Evolutionary conservation across 2,113 vertebrate genomes (phyloP).

Genomic region (Garra rufa): DNA sequence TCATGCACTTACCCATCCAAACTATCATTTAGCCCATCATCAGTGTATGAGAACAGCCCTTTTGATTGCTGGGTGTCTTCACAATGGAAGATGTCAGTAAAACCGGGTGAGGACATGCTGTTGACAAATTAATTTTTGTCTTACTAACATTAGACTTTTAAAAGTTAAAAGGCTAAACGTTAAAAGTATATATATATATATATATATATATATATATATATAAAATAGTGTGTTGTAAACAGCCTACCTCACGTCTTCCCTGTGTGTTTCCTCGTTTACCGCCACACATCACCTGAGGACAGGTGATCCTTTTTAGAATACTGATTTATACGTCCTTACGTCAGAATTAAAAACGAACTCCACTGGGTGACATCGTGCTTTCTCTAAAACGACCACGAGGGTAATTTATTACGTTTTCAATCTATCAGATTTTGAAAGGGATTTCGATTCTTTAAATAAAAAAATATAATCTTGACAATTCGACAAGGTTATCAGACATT

Average conservation of each 20-base stretch:
- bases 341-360: slow-evolving; percentile 26
- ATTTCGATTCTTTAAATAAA: background rate
- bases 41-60: slow-evolving; percentile 43
- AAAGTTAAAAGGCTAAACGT: too few relatives aligned
- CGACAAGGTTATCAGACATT: background rate
- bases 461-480: background rate
- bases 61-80: slow-evolving; percentile 41
- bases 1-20: slow-evolving; percentile 59
- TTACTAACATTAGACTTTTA: too few relatives aligned
- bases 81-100: slow-evolving; percentile 49
- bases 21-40: slow-evolving; percentile 61
- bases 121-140: background rate
- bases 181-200: too few relatives aligned
- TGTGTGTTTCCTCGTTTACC: background rate
- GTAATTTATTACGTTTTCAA: background rate
- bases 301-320: slow-evolving; percentile 35
- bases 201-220: too few relatives aligned
- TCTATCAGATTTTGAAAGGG: background rate
- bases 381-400: background rate
- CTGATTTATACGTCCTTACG: slow-evolving; percentile 42
- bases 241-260: slow-evolving; percentile 23
- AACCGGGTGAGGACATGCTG: slow-evolving; percentile 60
- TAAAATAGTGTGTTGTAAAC: background rate
- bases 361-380: slow-evolving; percentile 17
- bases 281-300: slow-evolving; percentile 11